phyloP scores from a whole-genome alignment of 1,140 invertebrate species.

The Laupala kohalensis region DNA sequence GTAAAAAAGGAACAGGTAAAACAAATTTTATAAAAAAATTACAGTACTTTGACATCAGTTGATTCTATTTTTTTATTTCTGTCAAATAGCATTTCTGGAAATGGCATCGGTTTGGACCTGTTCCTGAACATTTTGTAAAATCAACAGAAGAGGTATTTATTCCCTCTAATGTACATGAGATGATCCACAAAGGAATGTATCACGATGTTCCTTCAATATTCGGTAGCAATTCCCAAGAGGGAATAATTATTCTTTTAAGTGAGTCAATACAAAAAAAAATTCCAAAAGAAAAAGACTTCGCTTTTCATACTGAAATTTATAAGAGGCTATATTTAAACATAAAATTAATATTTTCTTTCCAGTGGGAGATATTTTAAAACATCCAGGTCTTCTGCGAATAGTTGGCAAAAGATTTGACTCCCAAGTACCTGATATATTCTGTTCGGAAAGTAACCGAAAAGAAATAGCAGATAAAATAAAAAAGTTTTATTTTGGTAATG shows the following conservation, averaged over 20 bases:
- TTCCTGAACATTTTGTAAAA: background rate
- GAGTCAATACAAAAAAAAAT: background rate
- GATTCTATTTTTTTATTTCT: too few species aligned
- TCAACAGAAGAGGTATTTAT: background rate
- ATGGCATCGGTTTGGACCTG: background rate
- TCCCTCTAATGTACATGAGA: background rate
- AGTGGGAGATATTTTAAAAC: constrained; percentile 25
- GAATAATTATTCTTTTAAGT: background rate
- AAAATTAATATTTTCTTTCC: background rate
- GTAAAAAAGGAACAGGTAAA: background rate
- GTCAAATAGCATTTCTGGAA: too few species aligned
- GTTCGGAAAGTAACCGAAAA: background rate
- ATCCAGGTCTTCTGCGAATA: constrained; percentile 27
- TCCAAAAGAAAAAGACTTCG: too few species aligned
- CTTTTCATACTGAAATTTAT: too few species aligned
- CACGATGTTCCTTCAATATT: background rate
- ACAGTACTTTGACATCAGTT: background rate
- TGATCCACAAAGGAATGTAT: background rate
- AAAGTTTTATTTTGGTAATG: background rate
- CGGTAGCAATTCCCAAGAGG: background rate
- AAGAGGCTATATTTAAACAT: too few species aligned
- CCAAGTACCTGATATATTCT: background rate
- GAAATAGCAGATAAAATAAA: background rate
- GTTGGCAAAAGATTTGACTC: background rate
- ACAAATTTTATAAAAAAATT: too few species aligned